Conservation (phyloP, 2,888 invertebrate genomes). For the Lasioglossum villosulum region DNA sequence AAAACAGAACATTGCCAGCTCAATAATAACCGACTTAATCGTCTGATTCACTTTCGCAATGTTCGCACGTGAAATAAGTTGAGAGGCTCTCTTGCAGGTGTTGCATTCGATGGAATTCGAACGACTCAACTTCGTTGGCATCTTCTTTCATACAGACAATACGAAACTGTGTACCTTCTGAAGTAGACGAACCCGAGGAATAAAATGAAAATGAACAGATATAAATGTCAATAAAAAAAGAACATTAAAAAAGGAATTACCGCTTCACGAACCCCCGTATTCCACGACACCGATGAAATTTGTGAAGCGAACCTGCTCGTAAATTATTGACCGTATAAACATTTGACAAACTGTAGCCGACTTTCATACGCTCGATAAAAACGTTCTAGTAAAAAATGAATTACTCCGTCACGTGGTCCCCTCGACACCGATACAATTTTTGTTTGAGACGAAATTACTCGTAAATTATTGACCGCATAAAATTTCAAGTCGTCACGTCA, state of each 20-base stretch:
- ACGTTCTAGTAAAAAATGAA: neutral
- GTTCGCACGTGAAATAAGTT: too few relatives aligned
- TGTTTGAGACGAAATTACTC: neutral
- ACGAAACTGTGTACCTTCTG: too few relatives aligned
- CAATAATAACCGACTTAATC: too few relatives aligned
- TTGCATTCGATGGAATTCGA: too few relatives aligned
- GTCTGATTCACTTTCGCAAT: too few relatives aligned
- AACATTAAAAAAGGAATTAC: neutral
- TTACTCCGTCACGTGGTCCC: neutral
- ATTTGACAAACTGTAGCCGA: neutral
- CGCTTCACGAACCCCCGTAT: neutral
- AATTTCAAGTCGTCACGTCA: neutral
- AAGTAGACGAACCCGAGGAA: too few relatives aligned
- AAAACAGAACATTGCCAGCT: too few relatives aligned
- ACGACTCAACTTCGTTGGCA: too few relatives aligned
- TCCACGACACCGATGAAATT: neutral
- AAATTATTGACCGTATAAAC: neutral
- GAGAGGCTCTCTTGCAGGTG: too few relatives aligned
- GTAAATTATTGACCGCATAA: conserved; percentile 2
- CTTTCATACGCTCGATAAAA: neutral
- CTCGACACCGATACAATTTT: neutral
- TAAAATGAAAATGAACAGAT: neutral
- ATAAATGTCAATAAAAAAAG: neutral
- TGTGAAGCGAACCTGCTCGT: neutral
- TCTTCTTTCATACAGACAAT: too few relatives aligned